Evolutionary conservation across 2,888 invertebrate genomes (phyloP).

Genomic region (Perizoma flavofasciatum): DNA sequence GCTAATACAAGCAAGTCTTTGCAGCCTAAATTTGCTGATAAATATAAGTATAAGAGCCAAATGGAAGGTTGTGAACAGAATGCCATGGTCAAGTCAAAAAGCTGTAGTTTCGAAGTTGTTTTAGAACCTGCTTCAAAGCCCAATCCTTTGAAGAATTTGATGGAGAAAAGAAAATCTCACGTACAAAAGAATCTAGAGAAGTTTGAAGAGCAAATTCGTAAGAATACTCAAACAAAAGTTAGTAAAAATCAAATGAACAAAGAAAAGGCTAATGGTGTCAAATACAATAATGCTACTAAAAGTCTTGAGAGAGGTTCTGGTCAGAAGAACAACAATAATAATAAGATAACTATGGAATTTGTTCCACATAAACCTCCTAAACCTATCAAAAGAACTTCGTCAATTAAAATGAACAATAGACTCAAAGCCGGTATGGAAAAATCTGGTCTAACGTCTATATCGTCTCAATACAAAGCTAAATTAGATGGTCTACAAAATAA

Average conservation of each 20-base stretch:
- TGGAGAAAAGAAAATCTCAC: slow-evolving; percentile 78
- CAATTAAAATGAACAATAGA: slow-evolving; percentile 83
- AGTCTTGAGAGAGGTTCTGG: slow-evolving; percentile 77
- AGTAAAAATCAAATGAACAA: slow-evolving; percentile 74
- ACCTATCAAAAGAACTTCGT: slow-evolving; percentile 87
- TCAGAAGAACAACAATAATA: slow-evolving; percentile 74
- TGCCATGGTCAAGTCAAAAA: slow-evolving; percentile 77
- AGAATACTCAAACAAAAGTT: slow-evolving; percentile 68
- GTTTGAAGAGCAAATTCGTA: slow-evolving; percentile 82
- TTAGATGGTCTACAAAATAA: slow-evolving; percentile 78
- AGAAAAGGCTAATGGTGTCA: slow-evolving; percentile 72
- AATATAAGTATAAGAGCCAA: slow-evolving; percentile 72
- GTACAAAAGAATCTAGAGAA: slow-evolving; percentile 85
- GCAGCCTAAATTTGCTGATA: slow-evolving; percentile 70
- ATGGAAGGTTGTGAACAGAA: slow-evolving; percentile 76
- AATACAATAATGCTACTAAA: slow-evolving; percentile 73
- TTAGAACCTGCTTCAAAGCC: slow-evolving; percentile 79
- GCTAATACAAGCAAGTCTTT: slow-evolving; percentile 75
- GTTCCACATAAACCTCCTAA: slow-evolving; percentile 90
- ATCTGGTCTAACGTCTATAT: slow-evolving; percentile 71
- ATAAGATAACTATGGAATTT: slow-evolving; percentile 80
- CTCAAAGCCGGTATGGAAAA: slow-evolving; percentile 75
- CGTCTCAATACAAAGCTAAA: slow-evolving; percentile 79
- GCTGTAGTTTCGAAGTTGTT: slow-evolving; percentile 81
- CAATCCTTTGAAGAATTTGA: slow-evolving; percentile 73